These are phyloP conservation scores for Conus betulinus DNA, from an alignment of 1,140 invertebrate species.

Conservation along the genomic window DNA sequence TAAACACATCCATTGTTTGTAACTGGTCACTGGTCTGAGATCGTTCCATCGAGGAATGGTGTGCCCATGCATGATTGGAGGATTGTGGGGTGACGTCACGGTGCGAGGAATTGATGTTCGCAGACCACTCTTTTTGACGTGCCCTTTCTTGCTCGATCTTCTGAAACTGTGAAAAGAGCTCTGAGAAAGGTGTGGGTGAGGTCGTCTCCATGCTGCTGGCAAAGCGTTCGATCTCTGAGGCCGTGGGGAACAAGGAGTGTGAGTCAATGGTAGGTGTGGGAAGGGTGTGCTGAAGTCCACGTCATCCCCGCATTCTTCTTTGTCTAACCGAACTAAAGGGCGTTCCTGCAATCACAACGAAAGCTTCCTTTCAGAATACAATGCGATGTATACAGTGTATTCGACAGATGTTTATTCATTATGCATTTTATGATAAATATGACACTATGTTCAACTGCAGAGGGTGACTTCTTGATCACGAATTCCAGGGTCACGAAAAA, in stretches of 20 bases:
- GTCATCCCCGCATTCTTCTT: background rate
- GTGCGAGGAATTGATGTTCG: background rate
- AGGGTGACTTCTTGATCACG: no score
- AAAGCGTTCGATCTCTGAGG: constrained; percentile 5
- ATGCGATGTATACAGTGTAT: background rate
- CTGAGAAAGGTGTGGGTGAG: background rate
- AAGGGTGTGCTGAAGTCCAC: background rate
- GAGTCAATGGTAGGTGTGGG: background rate
- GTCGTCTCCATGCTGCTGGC: background rate
- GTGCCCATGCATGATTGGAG: background rate
- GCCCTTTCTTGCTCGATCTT: constrained; percentile 16
- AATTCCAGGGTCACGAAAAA: no score
- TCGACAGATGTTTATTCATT: no score
- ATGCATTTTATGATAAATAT: no score
- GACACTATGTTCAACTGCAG: no score
- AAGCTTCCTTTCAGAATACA: background rate
- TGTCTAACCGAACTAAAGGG: background rate
- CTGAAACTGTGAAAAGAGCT: background rate
- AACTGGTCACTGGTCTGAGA: background rate
- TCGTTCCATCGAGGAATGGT: background rate
- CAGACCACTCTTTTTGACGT: background rate
- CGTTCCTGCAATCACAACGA: background rate
- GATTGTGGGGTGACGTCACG: background rate
- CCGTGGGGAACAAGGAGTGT: background rate
- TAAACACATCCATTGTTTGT: background rate